Evolutionary conservation across 1,140 invertebrate species (phyloP).

Genomic region (Phocides pigmalion): DNA sequence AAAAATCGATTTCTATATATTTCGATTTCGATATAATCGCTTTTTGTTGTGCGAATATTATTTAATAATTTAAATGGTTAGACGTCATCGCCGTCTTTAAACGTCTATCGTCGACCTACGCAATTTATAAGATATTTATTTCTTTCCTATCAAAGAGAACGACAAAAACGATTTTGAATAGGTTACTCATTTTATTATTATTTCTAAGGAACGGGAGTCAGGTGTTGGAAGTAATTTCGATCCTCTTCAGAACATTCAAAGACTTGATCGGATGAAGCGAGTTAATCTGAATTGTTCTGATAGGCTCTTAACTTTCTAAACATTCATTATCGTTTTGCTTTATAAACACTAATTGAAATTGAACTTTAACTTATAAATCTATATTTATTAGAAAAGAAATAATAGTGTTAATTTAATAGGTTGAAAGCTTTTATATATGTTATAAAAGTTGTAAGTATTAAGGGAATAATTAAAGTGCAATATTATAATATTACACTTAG

Average conservation of each 20-base stretch:
- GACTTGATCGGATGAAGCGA: background rate
- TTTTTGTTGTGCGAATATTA: too few relatives aligned
- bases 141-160: background rate
- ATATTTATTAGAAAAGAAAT: background rate
- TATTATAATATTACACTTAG: too few relatives aligned
- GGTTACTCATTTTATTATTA: background rate
- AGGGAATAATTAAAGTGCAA: too few relatives aligned
- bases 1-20: too few relatives aligned
- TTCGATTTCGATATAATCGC: too few relatives aligned
- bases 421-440: too few relatives aligned
- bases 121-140: too few relatives aligned
- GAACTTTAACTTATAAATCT: background rate
- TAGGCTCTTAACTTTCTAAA: background rate
- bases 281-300: background rate
- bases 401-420: background rate
- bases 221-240: background rate
- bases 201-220: background rate
- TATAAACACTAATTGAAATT: background rate
- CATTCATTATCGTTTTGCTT: background rate
- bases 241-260: background rate
- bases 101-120: too few relatives aligned
- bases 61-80: too few relatives aligned
- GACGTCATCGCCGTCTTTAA: too few relatives aligned
- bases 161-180: background rate
- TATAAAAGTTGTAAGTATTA: too few relatives aligned